Percentiles rank a stretch among this genome's conserved stretches.
These are phyloP conservation scores for human DNA, from an alignment of 2,113 vertebrate species.

Conservation along the genomic window DNA sequence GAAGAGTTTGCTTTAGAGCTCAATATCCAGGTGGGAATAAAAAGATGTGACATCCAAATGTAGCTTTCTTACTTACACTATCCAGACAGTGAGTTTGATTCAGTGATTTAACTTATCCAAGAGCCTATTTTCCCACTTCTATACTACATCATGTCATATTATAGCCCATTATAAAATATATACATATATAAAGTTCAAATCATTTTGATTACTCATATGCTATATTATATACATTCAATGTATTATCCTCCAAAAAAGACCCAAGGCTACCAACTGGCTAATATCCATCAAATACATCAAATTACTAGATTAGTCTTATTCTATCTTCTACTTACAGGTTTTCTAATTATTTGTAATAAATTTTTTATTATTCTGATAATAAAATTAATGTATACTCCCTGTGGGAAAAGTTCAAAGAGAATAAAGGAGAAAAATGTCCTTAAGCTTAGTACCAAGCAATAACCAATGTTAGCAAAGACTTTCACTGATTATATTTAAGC, in stretches of 20 bases:
- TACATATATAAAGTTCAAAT: not conserved
- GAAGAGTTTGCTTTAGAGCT: not conserved
- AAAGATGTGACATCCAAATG: not conserved
- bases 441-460: not conserved
- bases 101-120: not conserved
- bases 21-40: not conserved
- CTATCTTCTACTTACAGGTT: not conserved
- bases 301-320: not conserved
- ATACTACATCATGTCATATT: not conserved
- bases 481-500: slow-evolving; percentile 41
- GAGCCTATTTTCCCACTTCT: not conserved
- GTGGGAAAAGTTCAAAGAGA: slow-evolving; percentile 42
- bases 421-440: slow-evolving; percentile 29
- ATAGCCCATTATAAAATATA: not conserved
- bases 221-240: not conserved
- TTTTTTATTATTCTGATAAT: slow-evolving; percentile 29
- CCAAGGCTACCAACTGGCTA: not conserved
- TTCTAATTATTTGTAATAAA: slow-evolving; percentile 28
- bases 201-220: not conserved
- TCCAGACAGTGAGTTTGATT: not conserved
- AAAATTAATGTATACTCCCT: slow-evolving; percentile 31
- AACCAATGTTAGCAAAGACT: slow-evolving; percentile 24
- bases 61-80: not conserved
- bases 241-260: not conserved
- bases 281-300: not conserved